phyloP scores from a whole-genome alignment of 1,140 invertebrate genomes.

The Mercenaria mercenaria region DNA sequence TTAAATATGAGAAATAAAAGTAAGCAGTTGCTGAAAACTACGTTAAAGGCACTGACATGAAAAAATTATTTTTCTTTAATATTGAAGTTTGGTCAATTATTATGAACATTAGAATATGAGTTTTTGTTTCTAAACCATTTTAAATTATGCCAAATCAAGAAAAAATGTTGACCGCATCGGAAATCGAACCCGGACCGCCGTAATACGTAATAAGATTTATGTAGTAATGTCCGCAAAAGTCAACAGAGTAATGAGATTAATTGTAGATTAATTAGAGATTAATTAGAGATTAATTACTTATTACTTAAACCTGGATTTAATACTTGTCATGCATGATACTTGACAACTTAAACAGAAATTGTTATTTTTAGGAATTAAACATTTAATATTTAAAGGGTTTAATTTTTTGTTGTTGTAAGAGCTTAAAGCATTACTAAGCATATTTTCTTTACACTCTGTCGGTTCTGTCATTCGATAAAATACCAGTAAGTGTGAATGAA shows the following conservation, averaged over 20 bases:
- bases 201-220: slow-evolving; percentile 8
- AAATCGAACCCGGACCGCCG: too few relatives aligned
- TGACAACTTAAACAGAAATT: background rate
- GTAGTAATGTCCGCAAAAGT: background rate
- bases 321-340: background rate
- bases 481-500: background rate
- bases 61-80: too few relatives aligned
- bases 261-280: slow-evolving; percentile 11
- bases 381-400: background rate
- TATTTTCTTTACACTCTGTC: too few relatives aligned
- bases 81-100: too few relatives aligned
- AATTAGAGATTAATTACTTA: background rate
- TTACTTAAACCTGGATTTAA: background rate
- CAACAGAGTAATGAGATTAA: background rate
- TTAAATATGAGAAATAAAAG: too few relatives aligned
- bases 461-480: too few relatives aligned
- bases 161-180: too few relatives aligned
- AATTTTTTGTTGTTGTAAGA: background rate
- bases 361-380: background rate
- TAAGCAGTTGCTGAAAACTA: too few relatives aligned
- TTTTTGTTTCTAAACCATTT: too few relatives aligned
- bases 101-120: too few relatives aligned
- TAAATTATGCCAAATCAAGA: too few relatives aligned
- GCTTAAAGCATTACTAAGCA: background rate
- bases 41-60: too few relatives aligned